These are phyloP conservation scores for Heliornis fulica DNA, from an alignment of 2,113 vertebrate genomes.

Conservation along the genomic window DNA sequence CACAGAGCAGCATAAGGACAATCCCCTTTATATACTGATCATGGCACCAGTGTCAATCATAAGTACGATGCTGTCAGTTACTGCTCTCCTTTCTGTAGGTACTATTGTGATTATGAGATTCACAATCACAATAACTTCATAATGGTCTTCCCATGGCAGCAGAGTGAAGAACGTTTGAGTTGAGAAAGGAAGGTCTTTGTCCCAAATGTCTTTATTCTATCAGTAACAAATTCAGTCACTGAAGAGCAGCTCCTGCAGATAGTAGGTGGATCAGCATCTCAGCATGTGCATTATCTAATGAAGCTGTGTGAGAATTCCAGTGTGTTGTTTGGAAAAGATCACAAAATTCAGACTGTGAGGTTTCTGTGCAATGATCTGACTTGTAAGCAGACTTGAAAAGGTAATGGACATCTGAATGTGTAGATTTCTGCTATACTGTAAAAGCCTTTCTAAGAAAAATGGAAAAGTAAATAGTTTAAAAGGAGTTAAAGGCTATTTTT, in stretches of 20 bases:
- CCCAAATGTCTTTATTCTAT: neutral
- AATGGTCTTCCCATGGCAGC: neutral
- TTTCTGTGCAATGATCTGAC: neutral
- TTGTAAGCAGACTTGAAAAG: neutral
- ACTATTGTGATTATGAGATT: neutral
- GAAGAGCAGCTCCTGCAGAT: neutral
- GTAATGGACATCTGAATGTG: neutral
- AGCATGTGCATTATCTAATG: slow-evolving; percentile 8
- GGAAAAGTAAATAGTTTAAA: neutral
- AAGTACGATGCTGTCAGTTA: neutral
- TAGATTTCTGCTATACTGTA: neutral
- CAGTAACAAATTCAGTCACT: neutral
- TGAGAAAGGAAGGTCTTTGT: neutral
- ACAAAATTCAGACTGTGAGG: neutral
- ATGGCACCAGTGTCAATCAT: neutral
- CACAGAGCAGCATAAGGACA: neutral
- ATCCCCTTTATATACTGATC: neutral
- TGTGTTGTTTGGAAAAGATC: neutral
- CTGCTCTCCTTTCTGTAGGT: neutral
- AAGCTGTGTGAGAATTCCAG: neutral
- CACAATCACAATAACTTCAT: neutral
- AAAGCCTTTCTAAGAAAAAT: neutral
- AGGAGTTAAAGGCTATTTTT: neutral
- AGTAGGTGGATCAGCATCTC: neutral
- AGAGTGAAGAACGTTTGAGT: neutral